Conservation (phyloP, 64 coral and sea anemone species). For the Actinia tenebrosa region DNA sequence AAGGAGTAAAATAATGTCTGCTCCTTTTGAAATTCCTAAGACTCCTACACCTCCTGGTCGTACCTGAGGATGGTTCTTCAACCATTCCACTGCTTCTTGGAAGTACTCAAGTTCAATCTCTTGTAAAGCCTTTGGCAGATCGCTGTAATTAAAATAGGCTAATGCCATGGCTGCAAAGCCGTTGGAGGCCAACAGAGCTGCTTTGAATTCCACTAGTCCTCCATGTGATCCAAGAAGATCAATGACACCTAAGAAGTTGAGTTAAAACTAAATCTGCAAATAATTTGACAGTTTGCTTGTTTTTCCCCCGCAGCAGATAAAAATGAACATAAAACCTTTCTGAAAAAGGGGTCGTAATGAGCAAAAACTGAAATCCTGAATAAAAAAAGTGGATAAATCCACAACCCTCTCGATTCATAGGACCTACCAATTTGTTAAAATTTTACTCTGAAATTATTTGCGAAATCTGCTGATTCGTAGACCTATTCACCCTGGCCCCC, state of each 20-base stretch:
- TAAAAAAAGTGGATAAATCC: no score
- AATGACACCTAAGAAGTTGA: slow-evolving; percentile 21
- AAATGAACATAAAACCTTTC: no score
- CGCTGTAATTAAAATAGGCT: slow-evolving; percentile 34
- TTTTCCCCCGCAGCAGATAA: no score
- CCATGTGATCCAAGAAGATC: slow-evolving; percentile 41
- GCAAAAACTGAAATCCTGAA: no score
- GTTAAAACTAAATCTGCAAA: no score
- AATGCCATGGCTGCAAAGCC: slow-evolving; percentile 43
- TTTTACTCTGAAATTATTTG: no score
- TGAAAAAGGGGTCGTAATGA: no score
- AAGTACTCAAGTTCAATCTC: slow-evolving; percentile 49
- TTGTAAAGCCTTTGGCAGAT: slow-evolving; percentile 3
- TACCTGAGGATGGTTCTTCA: slow-evolving; percentile 25
- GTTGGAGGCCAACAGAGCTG: slow-evolving; percentile 35
- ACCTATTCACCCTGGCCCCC: no score
- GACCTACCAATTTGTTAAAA: no score
- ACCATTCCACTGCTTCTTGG: slow-evolving; percentile 47
- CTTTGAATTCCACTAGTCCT: slow-evolving; percentile 49
- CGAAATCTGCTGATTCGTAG: no score
- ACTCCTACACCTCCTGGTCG: slow-evolving; percentile 34
- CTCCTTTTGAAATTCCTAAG: slow-evolving; percentile 52
- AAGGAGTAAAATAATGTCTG: slow-evolving; percentile 21
- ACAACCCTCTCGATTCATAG: no score
- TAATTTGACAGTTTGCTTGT: no score